Base-by-base conservation (phyloP, 2,888 invertebrate species). In the Amiota minor region DNA sequence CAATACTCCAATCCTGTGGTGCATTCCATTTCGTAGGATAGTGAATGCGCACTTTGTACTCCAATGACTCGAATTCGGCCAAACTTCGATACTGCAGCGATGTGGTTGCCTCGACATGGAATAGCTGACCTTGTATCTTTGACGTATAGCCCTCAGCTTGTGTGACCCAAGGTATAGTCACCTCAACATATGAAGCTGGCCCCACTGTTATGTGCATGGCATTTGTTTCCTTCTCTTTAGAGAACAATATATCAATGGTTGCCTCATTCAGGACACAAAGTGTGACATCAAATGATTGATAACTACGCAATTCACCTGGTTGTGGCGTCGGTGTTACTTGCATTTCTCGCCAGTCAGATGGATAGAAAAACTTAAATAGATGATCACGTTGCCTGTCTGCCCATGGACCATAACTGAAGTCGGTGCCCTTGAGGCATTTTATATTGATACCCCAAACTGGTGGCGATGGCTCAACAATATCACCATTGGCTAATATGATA, bases 351-450 rank as follows among this genome's bases (percentile, higher is more conserved):
- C 94, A 96, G 88, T 96, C 95, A 78, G 95, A 94, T 9, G 98
- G 99, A 88, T 96, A 98, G 91, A 99, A 99, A 90, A 98, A 98
- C 90, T 94, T 96, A 90, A 97, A 98, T 49, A 99, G 91, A 89
- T 96, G 94, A 88, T 98, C 98, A 77, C 99, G 93, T 89, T 99
- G 99, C 70, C 98, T 92, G 88, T 99, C 99, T 3, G 98, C 99
- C 99, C 99, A 99, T 0, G 99, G 99, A 0, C 99, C 99, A 87
- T 99, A 99, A 89, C 98, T 98, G 84, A 99, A 96, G 87, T 98
- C 97, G 0, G 93, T 90, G 78, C 97, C 98, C 90, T 97, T 98
- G 0, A 97, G 96, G 88, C 97, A 97, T 89, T 97, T 98, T 72
- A 98, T 95, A 88, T 98, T 98, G 14, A 98, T 94, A 9, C 98